These are phyloP conservation scores for Bos taurus DNA, from an alignment of 2,113 vertebrate species.

Conservation along the genomic window DNA sequence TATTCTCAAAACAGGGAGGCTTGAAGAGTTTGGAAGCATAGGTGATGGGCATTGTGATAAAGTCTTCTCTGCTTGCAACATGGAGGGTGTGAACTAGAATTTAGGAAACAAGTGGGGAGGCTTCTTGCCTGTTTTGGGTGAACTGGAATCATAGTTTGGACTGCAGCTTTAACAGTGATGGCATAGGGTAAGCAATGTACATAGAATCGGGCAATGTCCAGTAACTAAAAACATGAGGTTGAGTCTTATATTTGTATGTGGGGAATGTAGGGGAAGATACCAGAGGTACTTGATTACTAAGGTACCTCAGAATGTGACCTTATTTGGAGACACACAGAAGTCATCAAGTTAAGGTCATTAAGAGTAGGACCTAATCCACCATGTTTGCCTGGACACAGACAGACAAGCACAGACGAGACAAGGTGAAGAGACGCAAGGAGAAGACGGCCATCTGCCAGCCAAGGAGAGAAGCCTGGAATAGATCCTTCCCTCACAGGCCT, in stretches of 20 bases:
- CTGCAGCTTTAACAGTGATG: background rate
- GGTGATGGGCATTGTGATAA: background rate
- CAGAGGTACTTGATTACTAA: background rate
- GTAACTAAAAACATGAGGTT: background rate
- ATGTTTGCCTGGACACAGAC: background rate
- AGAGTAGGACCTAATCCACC: background rate
- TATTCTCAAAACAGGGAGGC: background rate
- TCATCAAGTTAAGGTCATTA: background rate
- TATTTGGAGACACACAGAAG: background rate
- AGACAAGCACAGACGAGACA: background rate
- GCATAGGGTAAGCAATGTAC: background rate
- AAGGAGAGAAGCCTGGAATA: background rate
- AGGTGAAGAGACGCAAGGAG: background rate
- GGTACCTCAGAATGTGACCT: background rate
- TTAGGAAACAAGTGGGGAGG: background rate
- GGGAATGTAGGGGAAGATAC: accelerated
- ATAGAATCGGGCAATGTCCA: accelerated
- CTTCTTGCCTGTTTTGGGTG: background rate
- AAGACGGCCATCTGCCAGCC: accelerated
- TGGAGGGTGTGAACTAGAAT: background rate
- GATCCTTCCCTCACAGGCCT: background rate
- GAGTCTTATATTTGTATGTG: background rate
- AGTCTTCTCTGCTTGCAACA: background rate
- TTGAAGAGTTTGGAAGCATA: background rate
- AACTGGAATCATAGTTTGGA: background rate